Percentiles rank a stretch among this genome's conserved stretches.
Conservation (phyloP, 2,113 vertebrate genomes). For the Prinia subflava region DNA sequence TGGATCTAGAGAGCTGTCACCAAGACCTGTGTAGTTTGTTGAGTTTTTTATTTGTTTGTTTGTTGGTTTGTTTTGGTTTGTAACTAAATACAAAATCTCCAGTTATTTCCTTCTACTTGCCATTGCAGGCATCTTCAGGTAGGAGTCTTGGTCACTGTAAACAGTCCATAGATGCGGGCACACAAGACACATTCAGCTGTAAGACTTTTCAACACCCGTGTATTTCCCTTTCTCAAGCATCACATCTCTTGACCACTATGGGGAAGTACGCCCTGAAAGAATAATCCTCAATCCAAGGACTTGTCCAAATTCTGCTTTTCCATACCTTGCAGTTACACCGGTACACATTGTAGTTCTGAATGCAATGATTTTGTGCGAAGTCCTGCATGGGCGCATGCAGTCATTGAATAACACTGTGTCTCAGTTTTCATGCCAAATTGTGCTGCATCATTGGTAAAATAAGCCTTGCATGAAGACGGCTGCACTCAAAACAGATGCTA, state of each 20-base stretch:
- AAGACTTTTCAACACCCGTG: not conserved
- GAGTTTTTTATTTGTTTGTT: too few relatives aligned
- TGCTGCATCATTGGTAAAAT: not conserved
- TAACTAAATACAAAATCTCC: not conserved
- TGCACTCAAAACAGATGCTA: not conserved
- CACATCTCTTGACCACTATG: not conserved
- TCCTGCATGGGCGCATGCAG: not conserved
- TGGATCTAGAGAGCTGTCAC: not conserved
- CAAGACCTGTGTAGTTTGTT: not conserved
- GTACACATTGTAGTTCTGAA: rapidly evolving
- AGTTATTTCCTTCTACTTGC: not conserved
- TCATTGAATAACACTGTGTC: not conserved
- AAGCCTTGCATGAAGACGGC: not conserved
- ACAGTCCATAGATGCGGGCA: not conserved
- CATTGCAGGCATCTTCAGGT: not conserved
- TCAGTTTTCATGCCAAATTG: not conserved
- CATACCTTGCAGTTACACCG: not conserved
- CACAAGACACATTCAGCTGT: not conserved
- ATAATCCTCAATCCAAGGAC: too few relatives aligned
- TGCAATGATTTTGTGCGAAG: not conserved
- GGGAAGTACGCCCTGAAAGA: not conserved
- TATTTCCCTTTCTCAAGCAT: not conserved
- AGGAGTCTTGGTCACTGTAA: not conserved
- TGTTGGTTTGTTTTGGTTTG: not conserved
- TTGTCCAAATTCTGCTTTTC: not conserved